Conservation (phyloP, 1,140 invertebrate species). For the Pogonomyrmex californicus region DNA sequence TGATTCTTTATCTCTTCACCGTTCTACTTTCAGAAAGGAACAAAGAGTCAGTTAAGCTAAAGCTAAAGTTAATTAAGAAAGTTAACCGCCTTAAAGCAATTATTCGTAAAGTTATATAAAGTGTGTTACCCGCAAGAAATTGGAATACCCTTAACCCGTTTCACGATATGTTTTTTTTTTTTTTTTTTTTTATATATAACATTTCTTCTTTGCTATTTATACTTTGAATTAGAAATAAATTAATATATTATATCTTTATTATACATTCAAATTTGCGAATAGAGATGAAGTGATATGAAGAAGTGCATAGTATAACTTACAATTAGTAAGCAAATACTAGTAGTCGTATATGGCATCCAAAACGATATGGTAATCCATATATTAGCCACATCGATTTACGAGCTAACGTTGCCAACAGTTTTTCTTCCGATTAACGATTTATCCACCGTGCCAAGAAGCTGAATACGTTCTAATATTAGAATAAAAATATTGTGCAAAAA, state of each 20-base stretch:
- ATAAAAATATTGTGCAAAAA: background rate
- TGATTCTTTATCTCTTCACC: conserved; percentile 39
- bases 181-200: background rate
- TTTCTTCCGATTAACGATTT: conserved; percentile 61
- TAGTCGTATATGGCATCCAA: conserved; percentile 58
- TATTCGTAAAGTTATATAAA: conserved; percentile 22
- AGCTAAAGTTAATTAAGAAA: conserved; percentile 48
- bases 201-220: background rate
- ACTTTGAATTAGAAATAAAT: background rate
- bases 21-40: conserved; percentile 17
- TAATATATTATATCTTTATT: background rate
- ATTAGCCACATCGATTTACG: conserved; percentile 71
- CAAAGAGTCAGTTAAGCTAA: conserved; percentile 49
- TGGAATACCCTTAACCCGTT: conserved; percentile 25
- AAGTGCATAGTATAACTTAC: conserved; percentile 30
- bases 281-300: background rate
- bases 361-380: conserved; percentile 60
- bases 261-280: background rate
- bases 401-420: conserved; percentile 61
- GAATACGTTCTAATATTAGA: background rate
- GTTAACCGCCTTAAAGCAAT: conserved; percentile 38
- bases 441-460: conserved; percentile 38
- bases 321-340: conserved; percentile 41
- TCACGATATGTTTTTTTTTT: background rate
- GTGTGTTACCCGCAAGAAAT: conserved; percentile 25